A percentile compares a stretch with the other conserved stretches of the same genome.
These are phyloP conservation scores for Anadara kagoshimensis DNA, from an alignment of 1,140 invertebrate species.

Conservation along the genomic window DNA sequence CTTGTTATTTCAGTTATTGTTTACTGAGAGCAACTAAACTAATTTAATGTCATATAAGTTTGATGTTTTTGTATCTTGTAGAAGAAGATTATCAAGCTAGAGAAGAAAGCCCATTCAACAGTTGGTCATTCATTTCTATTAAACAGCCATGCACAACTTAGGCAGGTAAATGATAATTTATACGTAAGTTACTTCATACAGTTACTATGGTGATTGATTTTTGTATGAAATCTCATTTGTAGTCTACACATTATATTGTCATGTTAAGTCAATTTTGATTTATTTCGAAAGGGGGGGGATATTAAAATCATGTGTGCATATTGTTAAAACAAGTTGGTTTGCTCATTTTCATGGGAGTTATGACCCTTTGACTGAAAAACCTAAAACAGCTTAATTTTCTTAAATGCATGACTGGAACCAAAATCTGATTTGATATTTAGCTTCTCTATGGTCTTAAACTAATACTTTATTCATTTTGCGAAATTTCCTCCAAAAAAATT, in stretches of 20 bases:
- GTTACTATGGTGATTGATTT: background rate
- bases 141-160: conserved; percentile 76
- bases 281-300: background rate
- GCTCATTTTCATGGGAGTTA: background rate
- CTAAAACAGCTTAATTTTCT: too few species aligned
- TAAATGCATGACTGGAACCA: too few species aligned
- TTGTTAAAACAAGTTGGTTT: background rate
- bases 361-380: too few species aligned
- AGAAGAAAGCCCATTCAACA: conserved; percentile 73
- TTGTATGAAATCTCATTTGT: background rate
- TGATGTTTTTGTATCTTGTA: conserved; percentile 30
- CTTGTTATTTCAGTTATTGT: background rate
- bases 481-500: too few species aligned
- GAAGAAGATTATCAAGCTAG: conserved; percentile 71
- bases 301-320: background rate
- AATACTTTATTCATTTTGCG: too few species aligned
- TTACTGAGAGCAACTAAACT: background rate
- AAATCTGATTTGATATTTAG: too few species aligned
- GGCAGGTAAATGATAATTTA: conserved; percentile 73
- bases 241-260: background rate
- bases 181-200: background rate
- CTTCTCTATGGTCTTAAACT: too few species aligned
- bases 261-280: background rate
- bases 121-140: conserved; percentile 76
- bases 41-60: conserved; percentile 1